These are phyloP conservation scores for Disparrhopalites patrizii DNA, from an alignment of 2,888 invertebrate species.

Conservation along the genomic window DNA sequence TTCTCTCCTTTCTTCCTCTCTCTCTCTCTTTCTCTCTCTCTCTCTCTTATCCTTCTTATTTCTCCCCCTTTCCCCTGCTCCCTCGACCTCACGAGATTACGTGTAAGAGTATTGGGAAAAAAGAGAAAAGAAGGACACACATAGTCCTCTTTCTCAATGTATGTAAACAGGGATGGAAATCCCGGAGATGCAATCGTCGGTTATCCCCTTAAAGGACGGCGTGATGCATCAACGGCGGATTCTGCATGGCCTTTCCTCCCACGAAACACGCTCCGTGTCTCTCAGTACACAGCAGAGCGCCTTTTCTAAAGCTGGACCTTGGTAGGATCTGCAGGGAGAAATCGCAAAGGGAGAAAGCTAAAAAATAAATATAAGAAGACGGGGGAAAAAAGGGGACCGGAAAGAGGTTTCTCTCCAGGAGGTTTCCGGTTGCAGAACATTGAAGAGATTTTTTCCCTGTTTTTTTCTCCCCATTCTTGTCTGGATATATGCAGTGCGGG, in stretches of 20 bases:
- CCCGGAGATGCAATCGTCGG: too few species aligned
- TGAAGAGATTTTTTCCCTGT: too few species aligned
- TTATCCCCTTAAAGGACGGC: too few species aligned
- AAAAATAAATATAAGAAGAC: background rate
- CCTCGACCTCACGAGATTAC: background rate
- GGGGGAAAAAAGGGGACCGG: slow-evolving; percentile 17
- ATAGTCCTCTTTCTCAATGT: too few species aligned
- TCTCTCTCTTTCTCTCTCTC: background rate
- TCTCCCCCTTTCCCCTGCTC: background rate
- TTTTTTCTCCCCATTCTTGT: too few species aligned
- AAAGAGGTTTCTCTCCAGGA: slow-evolving; percentile 25
- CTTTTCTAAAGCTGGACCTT: background rate
- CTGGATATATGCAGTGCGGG: background rate
- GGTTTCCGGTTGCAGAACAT: slow-evolving; percentile 23
- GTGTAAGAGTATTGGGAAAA: too few species aligned
- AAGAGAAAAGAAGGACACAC: too few species aligned
- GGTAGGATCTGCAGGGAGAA: background rate
- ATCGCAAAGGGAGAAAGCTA: slow-evolving; percentile 10
- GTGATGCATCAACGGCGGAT: too few species aligned
- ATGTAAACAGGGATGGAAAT: too few species aligned
- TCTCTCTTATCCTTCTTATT: background rate
- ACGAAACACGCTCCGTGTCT: background rate
- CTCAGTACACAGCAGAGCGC: background rate
- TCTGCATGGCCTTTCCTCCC: too few species aligned
- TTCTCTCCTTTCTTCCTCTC: slow-evolving; percentile 11